A percentile compares a stretch with the other conserved stretches of the same genome.
These are phyloP conservation scores for Villa cingulata DNA, from an alignment of 2,888 invertebrate species.

Conservation along the genomic window DNA sequence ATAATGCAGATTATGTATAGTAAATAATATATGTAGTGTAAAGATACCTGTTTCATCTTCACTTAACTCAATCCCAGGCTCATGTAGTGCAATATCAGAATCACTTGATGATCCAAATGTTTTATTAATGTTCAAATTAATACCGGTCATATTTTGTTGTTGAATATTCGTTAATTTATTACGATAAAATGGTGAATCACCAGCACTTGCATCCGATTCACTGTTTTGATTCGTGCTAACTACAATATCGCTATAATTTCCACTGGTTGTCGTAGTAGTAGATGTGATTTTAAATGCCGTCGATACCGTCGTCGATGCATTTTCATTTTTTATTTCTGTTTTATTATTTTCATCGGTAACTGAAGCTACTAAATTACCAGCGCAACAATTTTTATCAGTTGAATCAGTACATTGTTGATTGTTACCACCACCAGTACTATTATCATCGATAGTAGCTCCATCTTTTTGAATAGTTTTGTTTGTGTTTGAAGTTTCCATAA, in stretches of 20 bases:
- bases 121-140: slow-evolving; percentile 19
- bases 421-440: slow-evolving; percentile 4
- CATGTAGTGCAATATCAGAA: slow-evolving; percentile 49
- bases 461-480: slow-evolving; percentile 2
- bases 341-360: slow-evolving; percentile 1
- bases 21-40: not conserved
- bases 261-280: not conserved
- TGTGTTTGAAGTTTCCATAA: too few species aligned
- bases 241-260: not conserved
- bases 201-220: slow-evolving; percentile 10
- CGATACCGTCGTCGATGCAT: not conserved
- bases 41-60: slow-evolving; percentile 47
- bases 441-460: not conserved
- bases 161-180: slow-evolving; percentile 6
- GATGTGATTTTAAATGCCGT: not conserved
- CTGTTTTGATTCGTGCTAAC: slow-evolving; percentile 4
- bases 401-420: too few species aligned
- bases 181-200: slow-evolving; percentile 13
- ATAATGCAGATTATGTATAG: too few species aligned
- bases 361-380: too few species aligned
- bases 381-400: too few species aligned
- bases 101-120: slow-evolving; percentile 49
- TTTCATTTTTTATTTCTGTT: slow-evolving; percentile 4
- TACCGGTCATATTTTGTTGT: not conserved
- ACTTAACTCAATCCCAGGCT: slow-evolving; percentile 46